Conservation (phyloP, 2,888 invertebrate genomes). For the Philereme transversata region DNA sequence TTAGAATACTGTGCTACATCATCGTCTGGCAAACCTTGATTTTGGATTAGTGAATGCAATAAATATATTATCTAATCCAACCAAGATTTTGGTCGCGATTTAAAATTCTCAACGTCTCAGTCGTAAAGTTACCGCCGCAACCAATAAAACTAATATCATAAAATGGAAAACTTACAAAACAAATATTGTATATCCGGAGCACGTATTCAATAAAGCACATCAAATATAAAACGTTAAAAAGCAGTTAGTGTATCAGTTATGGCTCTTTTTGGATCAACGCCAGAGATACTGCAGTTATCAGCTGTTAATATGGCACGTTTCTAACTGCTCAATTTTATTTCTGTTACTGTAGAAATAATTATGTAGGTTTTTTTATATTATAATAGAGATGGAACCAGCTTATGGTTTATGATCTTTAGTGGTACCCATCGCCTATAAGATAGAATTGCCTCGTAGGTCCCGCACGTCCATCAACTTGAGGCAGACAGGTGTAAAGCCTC, state of each 20-base stretch:
- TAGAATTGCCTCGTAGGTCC: no score
- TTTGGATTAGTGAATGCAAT: no score
- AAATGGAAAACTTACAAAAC: slow-evolving; percentile 14
- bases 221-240: slow-evolving; percentile 39
- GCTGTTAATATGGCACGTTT: background rate
- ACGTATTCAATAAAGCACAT: slow-evolving; percentile 37
- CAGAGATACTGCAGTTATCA: slow-evolving; percentile 11
- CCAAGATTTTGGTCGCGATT: no score
- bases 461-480: no score
- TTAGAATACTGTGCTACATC: no score
- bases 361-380: no score
- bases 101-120: background rate
- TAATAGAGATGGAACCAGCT: no score
- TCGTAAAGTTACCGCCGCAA: background rate
- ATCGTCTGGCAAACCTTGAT: no score
- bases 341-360: no score
- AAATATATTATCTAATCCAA: background rate
- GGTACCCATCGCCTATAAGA: no score
- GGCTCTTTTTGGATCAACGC: slow-evolving; percentile 31
- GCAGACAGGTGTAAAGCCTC: no score
- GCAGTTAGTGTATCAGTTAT: slow-evolving; percentile 36
- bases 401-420: no score
- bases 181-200: slow-evolving; percentile 14
- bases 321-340: background rate
- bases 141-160: slow-evolving; percentile 17